These are phyloP conservation scores for Synanthedon myopaeformis DNA, from an alignment of 2,888 invertebrate genomes.

Conservation along the genomic window DNA sequence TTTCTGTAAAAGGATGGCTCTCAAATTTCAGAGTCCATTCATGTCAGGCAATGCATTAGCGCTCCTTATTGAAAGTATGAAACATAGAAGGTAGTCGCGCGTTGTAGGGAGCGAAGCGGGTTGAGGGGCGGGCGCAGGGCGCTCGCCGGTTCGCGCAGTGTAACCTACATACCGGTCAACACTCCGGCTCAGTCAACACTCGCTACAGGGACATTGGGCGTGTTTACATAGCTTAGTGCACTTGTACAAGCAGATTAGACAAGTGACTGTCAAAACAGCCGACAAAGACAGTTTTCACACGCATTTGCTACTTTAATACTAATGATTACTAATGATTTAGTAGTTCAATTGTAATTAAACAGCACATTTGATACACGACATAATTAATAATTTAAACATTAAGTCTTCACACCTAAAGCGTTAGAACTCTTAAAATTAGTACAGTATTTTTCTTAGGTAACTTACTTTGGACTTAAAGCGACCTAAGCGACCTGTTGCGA, in stretches of 20 bases:
- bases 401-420: no score
- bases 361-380: no score
- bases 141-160: slow-evolving; percentile 54
- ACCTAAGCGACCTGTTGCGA: no score
- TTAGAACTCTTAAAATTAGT: no score
- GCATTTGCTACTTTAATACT: not conserved
- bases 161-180: slow-evolving; percentile 71
- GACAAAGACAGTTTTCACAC: not conserved
- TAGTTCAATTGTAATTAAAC: no score
- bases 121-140: slow-evolving; percentile 19
- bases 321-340: not conserved
- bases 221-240: slow-evolving; percentile 38
- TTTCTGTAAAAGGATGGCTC: no score
- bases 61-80: slow-evolving; percentile 56
- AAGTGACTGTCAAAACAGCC: not conserved
- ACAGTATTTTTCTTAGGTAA: no score
- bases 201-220: slow-evolving; percentile 68
- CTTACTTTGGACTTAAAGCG: no score
- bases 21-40: no score
- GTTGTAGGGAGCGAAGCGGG: slow-evolving; percentile 17
- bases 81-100: slow-evolving; percentile 59
- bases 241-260: slow-evolving; percentile 26
- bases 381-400: no score
- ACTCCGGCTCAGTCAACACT: slow-evolving; percentile 71
- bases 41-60: slow-evolving; percentile 23